These are phyloP conservation scores for Toxostoma redivivum DNA, from an alignment of 2,113 vertebrate genomes.

Conservation along the genomic window DNA sequence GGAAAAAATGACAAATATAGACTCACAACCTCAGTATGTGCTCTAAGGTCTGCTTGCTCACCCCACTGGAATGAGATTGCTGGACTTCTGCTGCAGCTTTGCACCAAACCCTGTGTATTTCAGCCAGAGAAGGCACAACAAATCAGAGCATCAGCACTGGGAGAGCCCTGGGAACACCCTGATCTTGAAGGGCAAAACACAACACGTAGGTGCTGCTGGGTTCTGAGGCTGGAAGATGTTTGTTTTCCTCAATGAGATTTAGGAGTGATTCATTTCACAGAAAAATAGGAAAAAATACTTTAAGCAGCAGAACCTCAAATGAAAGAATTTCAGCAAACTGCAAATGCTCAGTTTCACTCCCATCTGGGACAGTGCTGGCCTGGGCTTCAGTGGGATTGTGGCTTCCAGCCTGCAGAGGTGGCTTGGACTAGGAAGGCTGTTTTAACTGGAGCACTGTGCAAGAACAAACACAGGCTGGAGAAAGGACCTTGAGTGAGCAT, in stretches of 20 bases:
- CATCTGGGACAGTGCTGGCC: not conserved
- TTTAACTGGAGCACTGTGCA: not conserved
- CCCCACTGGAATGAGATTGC: not conserved
- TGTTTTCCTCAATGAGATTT: not conserved
- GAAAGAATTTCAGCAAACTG: not conserved
- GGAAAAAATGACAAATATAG: slow-evolving; percentile 1
- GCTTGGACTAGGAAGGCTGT: not conserved
- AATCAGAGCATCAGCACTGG: not conserved
- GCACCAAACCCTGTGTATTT: not conserved
- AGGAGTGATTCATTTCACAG: not conserved
- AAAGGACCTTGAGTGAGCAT: not conserved
- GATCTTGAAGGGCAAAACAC: not conserved
- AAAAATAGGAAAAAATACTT: not conserved
- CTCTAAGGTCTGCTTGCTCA: not conserved
- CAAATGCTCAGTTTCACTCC: not conserved
- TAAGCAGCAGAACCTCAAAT: not conserved
- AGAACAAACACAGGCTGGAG: not conserved
- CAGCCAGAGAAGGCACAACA: not conserved
- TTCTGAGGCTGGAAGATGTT: not conserved
- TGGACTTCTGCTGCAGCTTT: not conserved
- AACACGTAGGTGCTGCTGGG: not conserved
- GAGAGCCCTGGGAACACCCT: not conserved
- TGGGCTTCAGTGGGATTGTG: not conserved
- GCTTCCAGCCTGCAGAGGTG: not conserved
- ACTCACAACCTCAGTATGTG: not conserved